Conservation (phyloP, 2,113 vertebrate species). For the Muscicapa adusta region DNA sequence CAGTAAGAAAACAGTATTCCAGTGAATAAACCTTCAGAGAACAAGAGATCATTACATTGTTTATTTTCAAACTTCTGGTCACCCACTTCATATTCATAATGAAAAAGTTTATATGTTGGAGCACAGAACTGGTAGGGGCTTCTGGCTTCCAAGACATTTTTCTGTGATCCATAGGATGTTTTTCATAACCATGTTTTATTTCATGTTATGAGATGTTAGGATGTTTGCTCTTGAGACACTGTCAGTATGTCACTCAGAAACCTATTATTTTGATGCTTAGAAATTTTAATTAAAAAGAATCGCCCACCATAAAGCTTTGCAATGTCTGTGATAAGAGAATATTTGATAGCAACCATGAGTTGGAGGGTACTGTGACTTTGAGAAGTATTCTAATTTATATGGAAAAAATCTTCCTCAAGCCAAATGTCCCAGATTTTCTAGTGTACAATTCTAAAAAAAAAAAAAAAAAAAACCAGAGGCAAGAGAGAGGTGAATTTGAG, state of each 20-base stretch:
- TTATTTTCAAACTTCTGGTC: background rate
- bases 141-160: background rate
- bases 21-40: background rate
- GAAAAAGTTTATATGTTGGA: background rate
- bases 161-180: background rate
- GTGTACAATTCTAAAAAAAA: background rate
- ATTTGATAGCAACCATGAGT: background rate
- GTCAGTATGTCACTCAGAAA: background rate
- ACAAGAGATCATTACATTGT: background rate
- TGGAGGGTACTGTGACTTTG: background rate
- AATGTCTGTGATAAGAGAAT: background rate
- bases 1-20: background rate
- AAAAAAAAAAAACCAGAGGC: background rate
- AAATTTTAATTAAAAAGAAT: background rate
- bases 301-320: background rate
- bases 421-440: background rate
- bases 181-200: background rate
- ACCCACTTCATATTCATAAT: background rate
- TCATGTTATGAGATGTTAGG: accelerated
- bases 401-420: background rate
- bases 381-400: background rate
- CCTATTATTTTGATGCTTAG: background rate
- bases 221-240: background rate
- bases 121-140: accelerated
- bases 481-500: background rate